These are phyloP conservation scores for Carterocephalus palaemon DNA, from an alignment of 2,888 invertebrate species.

Conservation along the genomic window DNA sequence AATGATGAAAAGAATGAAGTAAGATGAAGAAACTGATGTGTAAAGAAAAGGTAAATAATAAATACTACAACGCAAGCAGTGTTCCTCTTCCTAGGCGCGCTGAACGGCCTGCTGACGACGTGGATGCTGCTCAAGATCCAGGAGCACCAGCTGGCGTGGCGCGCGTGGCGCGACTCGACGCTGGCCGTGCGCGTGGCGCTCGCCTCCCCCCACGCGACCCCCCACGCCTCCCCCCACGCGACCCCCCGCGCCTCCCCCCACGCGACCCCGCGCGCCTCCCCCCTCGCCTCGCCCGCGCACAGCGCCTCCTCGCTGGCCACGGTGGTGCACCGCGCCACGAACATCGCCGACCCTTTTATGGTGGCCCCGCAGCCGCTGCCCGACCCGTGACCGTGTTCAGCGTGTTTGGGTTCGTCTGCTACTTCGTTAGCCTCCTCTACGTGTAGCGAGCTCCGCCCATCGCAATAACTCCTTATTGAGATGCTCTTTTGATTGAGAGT, in stretches of 20 bases:
- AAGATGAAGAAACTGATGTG: no score
- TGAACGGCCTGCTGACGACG: conserved; percentile 69
- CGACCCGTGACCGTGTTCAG: conserved; percentile 24
- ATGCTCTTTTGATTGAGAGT: no score
- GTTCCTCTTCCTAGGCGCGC: conserved; percentile 47
- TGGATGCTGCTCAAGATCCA: conserved; percentile 75
- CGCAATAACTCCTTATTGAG: no score
- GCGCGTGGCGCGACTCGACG: conserved; percentile 68
- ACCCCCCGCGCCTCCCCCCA: conserved; percentile 39
- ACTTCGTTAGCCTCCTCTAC: conserved; percentile 5
- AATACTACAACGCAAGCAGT: no score
- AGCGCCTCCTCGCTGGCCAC: conserved; percentile 42
- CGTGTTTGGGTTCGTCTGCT: conserved; percentile 6
- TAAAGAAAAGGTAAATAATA: no score
- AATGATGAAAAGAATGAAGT: no score
- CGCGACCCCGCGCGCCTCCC: conserved; percentile 33
- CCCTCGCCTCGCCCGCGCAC: conserved; percentile 34
- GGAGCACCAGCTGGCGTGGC: conserved; percentile 73
- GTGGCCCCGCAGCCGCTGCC: conserved; percentile 47
- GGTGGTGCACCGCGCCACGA: conserved; percentile 52
- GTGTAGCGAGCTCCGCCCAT: neutral
- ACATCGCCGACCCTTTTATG: conserved; percentile 63
- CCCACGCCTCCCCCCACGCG: conserved; percentile 32
- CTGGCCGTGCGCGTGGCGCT: conserved; percentile 68
- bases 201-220: conserved; percentile 44